A percentile compares a stretch with the other conserved stretches of the same genome.
Evolutionary conservation across 1,140 invertebrate genomes (phyloP).

Genomic region (Megalopta genalis): DNA sequence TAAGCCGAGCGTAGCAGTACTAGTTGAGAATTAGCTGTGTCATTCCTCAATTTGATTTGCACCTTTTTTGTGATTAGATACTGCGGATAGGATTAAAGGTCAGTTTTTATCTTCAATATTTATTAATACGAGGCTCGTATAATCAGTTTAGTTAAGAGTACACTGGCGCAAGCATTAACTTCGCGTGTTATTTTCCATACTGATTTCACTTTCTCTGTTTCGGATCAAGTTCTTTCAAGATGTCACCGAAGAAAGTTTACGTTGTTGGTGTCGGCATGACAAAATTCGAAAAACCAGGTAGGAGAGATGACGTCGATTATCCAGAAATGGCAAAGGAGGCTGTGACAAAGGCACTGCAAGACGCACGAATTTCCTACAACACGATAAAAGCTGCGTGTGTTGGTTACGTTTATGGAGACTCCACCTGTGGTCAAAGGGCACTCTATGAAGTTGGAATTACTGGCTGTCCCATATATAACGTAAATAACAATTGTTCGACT

Average conservation of each 20-base stretch:
- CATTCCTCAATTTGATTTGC: not conserved
- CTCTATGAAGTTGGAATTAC: conserved; percentile 97
- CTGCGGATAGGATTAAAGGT: conserved; percentile 39
- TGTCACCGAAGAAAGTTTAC: conserved; percentile 85
- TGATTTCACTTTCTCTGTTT: not conserved
- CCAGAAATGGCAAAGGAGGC: conserved; percentile 97
- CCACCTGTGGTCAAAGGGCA: conserved; percentile 96
- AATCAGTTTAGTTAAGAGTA: not conserved
- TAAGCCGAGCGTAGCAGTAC: not conserved
- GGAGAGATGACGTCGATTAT: conserved; percentile 91
- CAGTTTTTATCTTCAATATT: not conserved
- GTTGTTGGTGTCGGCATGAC: conserved; percentile 99
- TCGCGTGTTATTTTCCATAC: not conserved
- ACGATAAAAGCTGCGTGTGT: conserved; percentile 93
- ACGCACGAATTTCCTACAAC: conserved; percentile 90
- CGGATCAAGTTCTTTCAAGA: conserved; percentile 58
- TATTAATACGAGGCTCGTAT: not conserved
- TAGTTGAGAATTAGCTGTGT: conserved; percentile 23
- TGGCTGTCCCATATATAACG: conserved; percentile 98
- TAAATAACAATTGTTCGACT: conserved; percentile 99
- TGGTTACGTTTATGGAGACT: conserved; percentile 98
- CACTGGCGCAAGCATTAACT: not conserved
- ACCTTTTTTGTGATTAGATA: conserved; percentile 11
- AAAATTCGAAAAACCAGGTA: conserved; percentile 95
- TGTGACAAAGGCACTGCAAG: conserved; percentile 92